Conservation (phyloP, 2,888 invertebrate genomes). For the Thymelicus lineola region DNA sequence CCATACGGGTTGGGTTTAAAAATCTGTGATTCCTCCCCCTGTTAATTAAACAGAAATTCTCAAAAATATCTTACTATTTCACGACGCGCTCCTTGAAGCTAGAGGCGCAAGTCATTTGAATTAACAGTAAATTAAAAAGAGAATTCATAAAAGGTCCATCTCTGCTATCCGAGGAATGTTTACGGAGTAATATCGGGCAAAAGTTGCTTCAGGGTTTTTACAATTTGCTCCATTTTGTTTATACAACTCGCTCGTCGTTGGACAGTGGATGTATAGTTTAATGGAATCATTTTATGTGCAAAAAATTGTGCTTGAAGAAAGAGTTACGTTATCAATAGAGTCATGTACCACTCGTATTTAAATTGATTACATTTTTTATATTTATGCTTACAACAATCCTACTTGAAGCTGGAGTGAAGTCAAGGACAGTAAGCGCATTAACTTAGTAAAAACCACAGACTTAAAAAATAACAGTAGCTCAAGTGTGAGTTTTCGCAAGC, state of each 20-base stretch:
- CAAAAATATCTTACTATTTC: background rate
- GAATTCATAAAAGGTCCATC: conserved; percentile 49
- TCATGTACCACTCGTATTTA: no score
- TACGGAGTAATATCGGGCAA: conserved; percentile 24
- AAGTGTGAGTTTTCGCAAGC: no score
- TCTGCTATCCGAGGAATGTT: conserved; percentile 22
- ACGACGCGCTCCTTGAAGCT: background rate
- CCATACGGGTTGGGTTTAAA: no score
- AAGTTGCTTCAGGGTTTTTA: conserved; percentile 21
- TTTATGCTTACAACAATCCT: no score
- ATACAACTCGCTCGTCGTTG: conserved; percentile 9
- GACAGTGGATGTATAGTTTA: background rate
- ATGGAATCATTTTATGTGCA: conserved; percentile 9
- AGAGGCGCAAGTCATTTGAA: conserved; percentile 43
- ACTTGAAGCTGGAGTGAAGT: no score
- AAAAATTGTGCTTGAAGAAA: background rate
- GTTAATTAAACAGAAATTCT: background rate
- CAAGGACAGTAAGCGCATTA: no score
- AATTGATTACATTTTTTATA: no score
- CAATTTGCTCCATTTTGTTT: conserved; percentile 20
- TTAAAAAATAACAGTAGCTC: no score
- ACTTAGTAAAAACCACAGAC: no score
- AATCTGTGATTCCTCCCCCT: background rate
- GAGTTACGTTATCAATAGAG: no score
- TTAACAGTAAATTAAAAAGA: conserved; percentile 61